Percentiles rank a stretch among this genome's conserved stretches.
Evolutionary conservation across 2,797 vertebrate genomes (phyloP).

Genomic region (Sphenodon punctatus): DNA sequence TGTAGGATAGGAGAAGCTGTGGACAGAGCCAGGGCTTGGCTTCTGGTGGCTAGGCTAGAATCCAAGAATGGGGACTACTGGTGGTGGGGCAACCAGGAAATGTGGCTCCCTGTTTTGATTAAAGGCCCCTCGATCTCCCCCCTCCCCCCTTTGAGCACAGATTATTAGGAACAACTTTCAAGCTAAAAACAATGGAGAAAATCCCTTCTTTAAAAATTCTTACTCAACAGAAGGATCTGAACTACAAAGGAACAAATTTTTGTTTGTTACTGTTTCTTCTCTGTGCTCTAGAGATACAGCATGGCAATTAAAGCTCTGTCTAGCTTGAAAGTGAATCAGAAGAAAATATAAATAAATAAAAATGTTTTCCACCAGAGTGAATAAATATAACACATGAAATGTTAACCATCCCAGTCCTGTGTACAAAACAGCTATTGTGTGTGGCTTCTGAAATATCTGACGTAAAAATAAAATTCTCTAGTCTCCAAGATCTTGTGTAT

Average conservation of each 20-base stretch:
- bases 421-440: background rate
- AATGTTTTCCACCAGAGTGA: background rate
- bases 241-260: background rate
- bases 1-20: no score
- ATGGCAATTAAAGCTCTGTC: background rate
- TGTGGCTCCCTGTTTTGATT: no score
- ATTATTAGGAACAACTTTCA: no score
- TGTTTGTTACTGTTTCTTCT: background rate
- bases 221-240: background rate
- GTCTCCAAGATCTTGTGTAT: background rate
- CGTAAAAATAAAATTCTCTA: background rate
- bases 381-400: background rate
- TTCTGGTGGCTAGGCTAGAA: no score
- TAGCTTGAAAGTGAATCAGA: background rate
- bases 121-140: no score
- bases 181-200: background rate
- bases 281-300: background rate
- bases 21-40: no score
- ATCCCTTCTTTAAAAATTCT: background rate
- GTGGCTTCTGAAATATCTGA: background rate
- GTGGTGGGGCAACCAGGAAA: no score
- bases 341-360: slow-evolving; percentile 25
- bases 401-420: background rate
- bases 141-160: no score
- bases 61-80: no score